Percentiles rank a stretch among this genome's conserved stretches.
phyloP scores from a whole-genome alignment of 92 coral and sea anemone genomes.

The Phenganax stokvisi region DNA sequence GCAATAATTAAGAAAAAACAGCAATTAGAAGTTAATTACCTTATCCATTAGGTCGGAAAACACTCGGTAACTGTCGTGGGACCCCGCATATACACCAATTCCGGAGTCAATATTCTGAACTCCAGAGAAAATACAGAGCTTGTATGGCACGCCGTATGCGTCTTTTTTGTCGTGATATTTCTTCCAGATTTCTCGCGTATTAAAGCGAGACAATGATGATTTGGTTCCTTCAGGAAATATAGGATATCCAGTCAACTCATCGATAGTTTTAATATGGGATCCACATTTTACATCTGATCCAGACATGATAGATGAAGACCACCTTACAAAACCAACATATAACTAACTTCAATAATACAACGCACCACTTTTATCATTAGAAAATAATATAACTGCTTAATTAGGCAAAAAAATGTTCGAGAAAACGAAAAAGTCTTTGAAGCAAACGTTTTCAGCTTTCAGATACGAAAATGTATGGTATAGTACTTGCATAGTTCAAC shows the following conservation, averaged over 20 bases:
- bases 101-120: slow-evolving; percentile 13
- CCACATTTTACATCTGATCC: not conserved
- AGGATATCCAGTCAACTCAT: slow-evolving; percentile 11
- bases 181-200: slow-evolving; percentile 16
- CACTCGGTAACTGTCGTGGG: slow-evolving; percentile 16
- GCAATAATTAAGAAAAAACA: no score
- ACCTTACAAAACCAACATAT: not conserved
- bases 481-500: no score
- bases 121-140: slow-evolving; percentile 12
- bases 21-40: not conserved
- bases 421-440: no score
- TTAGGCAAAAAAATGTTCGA: no score
- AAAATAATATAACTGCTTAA: no score
- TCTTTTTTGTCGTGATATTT: slow-evolving; percentile 23
- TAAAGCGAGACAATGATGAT: not conserved
- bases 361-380: no score
- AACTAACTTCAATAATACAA: not conserved
- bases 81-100: slow-evolving; percentile 16
- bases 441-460: no score
- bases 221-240: slow-evolving; percentile 9
- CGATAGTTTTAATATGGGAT: slow-evolving; percentile 4
- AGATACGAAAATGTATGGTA: no score
- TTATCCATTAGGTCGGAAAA: slow-evolving; percentile 19
- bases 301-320: not conserved
- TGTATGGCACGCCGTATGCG: slow-evolving; percentile 14